A percentile compares a stretch with the other conserved stretches of the same genome.
These are phyloP conservation scores for Pardalotus punctatus DNA, from an alignment of 2,113 vertebrate species.

Conservation along the genomic window DNA sequence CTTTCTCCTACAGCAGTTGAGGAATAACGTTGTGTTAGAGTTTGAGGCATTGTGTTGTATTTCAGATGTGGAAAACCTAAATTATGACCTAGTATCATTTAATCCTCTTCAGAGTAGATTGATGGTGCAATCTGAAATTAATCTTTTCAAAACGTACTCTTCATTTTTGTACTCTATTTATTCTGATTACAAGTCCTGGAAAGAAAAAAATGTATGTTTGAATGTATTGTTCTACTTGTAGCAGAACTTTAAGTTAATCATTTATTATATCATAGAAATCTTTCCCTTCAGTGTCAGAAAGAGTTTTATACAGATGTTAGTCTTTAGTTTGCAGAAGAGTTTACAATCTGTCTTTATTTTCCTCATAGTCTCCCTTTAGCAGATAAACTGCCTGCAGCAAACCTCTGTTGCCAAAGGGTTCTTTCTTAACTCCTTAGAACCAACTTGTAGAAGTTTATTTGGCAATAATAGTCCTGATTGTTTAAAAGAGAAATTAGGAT, in stretches of 20 bases:
- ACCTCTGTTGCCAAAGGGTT: conserved; percentile 57
- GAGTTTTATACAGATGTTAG: conserved; percentile 68
- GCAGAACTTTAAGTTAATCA: conserved; percentile 72
- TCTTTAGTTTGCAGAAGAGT: conserved; percentile 66
- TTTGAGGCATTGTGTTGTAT: conserved; percentile 60
- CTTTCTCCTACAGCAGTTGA: conserved; percentile 53
- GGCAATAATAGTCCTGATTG: neutral
- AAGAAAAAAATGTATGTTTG: conserved; percentile 60
- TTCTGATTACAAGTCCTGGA: conserved; percentile 72
- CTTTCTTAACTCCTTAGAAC: conserved; percentile 2
- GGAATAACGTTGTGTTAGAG: conserved; percentile 6
- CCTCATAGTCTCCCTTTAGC: conserved; percentile 43
- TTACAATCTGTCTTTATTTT: conserved; percentile 54
- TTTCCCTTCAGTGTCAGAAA: conserved; percentile 56
- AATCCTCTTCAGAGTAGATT: conserved; percentile 66
- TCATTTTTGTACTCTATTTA: conserved; percentile 77
- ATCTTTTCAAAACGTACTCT: conserved; percentile 63
- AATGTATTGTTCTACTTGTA: conserved; percentile 78
- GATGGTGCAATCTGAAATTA: conserved; percentile 74
- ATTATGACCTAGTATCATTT: conserved; percentile 46
- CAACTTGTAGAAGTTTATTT: neutral
- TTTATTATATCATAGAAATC: conserved; percentile 63
- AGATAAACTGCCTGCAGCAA: conserved; percentile 24
- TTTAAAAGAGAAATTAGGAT: conserved; percentile 16
- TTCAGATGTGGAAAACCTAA: conserved; percentile 52